phyloP scores from a whole-genome alignment of 64 coral and sea anemone genomes.

The Cladopsammia gracilis region DNA sequence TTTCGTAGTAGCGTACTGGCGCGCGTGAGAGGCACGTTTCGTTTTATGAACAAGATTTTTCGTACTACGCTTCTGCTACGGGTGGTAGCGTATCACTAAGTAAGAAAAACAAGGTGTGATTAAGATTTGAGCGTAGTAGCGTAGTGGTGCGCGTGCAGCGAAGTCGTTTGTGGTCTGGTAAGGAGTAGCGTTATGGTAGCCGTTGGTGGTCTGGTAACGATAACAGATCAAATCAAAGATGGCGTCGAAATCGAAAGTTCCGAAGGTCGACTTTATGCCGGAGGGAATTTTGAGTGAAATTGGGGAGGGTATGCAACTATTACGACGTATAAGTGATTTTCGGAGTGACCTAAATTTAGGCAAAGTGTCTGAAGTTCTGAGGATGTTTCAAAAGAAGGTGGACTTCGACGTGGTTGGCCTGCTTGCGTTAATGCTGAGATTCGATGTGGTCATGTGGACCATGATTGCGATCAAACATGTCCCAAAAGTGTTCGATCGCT shows the following conservation, averaged over 20 bases:
- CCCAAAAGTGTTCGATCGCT: constrained; percentile 2
- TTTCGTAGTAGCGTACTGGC: too few relatives aligned
- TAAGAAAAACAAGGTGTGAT: not conserved
- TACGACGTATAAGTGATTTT: not conserved
- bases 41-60: not conserved
- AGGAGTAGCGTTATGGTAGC: too few relatives aligned
- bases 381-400: not conserved
- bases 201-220: not conserved
- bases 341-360: not conserved
- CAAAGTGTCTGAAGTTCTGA: not conserved
- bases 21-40: not conserved
- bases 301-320: not conserved
- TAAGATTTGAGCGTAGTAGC: not conserved
- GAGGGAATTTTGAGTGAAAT: not conserved
- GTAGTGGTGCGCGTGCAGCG: not conserved
- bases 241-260: not conserved
- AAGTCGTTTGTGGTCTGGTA: not conserved
- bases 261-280: not conserved
- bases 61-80: not conserved
- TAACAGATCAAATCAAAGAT: not conserved
- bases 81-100: not conserved
- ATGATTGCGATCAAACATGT: constrained; percentile 17
- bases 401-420: not conserved
- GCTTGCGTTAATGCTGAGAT: constrained; percentile 13
- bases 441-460: not conserved